Evolutionary conservation across 1,140 invertebrate species (phyloP).

Genomic region (Zaprionus lachaisei): DNA sequence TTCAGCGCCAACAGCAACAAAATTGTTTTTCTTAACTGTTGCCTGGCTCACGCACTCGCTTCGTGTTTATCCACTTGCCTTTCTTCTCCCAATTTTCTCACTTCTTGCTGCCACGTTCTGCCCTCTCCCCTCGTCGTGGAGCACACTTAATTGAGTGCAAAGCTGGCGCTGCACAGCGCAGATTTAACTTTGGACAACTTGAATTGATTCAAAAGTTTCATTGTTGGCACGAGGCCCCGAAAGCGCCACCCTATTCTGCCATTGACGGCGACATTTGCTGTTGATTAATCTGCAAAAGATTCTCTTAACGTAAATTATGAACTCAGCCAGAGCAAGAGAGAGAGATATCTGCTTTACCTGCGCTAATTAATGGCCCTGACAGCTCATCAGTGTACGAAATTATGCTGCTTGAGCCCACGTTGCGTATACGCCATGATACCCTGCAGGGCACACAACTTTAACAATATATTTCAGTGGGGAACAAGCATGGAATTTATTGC

Average conservation of each 20-base stretch:
- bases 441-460: conserved; percentile 37
- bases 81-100: not conserved
- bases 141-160: conserved; percentile 82
- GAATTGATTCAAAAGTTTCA: conserved; percentile 82
- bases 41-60: conserved; percentile 47
- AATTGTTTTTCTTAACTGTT: conserved; percentile 75
- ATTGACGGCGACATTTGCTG: conserved; percentile 52
- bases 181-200: conserved; percentile 82
- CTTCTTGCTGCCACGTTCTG: not conserved
- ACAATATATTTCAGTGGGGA: conserved; percentile 73
- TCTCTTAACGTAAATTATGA: not conserved
- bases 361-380: conserved; percentile 1
- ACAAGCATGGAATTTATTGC: conserved; percentile 67
- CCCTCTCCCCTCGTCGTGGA: conserved; percentile 16
- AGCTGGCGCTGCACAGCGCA: conserved; percentile 64
- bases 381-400: not conserved
- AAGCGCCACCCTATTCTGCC: conserved; percentile 22
- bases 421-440: conserved; percentile 20
- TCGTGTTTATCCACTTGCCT: not conserved
- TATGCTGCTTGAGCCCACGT: conserved; percentile 3
- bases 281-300: conserved; percentile 28
- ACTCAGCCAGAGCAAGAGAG: not conserved
- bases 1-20: conserved; percentile 26
- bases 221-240: conserved; percentile 60
- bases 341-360: not conserved